Base-by-base conservation (phyloP, 2,888 invertebrate genomes). In the Blomia tropicalis region DNA sequence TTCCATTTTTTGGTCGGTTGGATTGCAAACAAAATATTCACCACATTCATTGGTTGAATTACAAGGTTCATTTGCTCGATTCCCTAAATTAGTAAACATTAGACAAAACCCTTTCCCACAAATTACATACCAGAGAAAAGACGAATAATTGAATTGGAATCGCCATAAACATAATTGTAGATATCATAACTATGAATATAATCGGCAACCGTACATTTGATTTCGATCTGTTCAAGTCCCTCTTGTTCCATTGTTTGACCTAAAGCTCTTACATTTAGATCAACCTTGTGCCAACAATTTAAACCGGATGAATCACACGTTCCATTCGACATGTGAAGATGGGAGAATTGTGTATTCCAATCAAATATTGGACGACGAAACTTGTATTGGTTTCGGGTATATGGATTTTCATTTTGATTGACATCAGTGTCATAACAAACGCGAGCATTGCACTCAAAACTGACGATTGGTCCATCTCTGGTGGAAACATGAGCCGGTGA, bases 241-340 rank as follows among this genome's bases (percentile, higher is more conserved):
- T 47, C 51, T 14, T 11, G 7, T 47, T 47, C 51, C 51, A 47
- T 47, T 7, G 27, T n/a, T 7, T 47, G 7, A 47, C 7, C n/a
- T 7, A 47, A n/a, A 7, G 51, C 7, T 7, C n/a, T 19, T 22
- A 47, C 51, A 19, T 47, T 47, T 7, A 47, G 7, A n/a, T 47
- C 51, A 27, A 47, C n/a, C 27, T 47, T 47, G 51, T 47, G 51
- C 51, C 51, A 47, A n/a, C 51, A 47, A n/a, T 47, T 47, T 7
- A 47, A n/a, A 7, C 5, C 14, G n/a, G 7, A 11, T 19, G 51
- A 47, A 27, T 47, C 51, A n/a, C 51, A 47, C 22, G 51, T 47
- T 47, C 51, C 51, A n/a, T 47, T 47, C 27, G 22, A 7, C 27
- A 47, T 11, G 7, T 11, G 14, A 22, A 47, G 51, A 27, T 47